These are phyloP conservation scores for Gallinago undulata DNA, from an alignment of 2,113 vertebrate species.

Conservation along the genomic window DNA sequence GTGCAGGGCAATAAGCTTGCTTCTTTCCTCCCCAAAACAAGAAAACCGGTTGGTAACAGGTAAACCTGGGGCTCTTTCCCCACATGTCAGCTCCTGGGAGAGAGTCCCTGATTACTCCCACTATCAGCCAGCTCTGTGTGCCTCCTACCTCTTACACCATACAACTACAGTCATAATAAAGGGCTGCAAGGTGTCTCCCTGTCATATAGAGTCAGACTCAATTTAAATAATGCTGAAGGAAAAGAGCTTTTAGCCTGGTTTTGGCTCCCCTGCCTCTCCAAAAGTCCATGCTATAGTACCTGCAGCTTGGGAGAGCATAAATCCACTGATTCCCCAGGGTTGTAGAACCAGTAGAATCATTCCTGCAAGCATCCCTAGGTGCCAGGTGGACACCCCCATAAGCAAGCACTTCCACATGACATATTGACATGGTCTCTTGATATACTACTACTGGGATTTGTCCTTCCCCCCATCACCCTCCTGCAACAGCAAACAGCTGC, in stretches of 20 bases:
- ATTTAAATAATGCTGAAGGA: neutral
- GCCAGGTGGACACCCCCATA: neutral
- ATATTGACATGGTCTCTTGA: neutral
- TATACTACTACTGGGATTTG: neutral
- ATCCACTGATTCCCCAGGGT: neutral
- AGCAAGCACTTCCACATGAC: neutral
- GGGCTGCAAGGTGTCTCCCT: neutral
- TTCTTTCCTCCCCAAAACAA: neutral
- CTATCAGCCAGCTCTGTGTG: neutral
- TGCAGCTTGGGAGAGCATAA: neutral
- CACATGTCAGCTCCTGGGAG: neutral
- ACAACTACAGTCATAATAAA: neutral
- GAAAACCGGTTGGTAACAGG: neutral
- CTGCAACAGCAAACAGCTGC: constrained; percentile 41
- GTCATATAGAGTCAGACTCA: fast-evolving
- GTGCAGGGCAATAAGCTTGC: neutral
- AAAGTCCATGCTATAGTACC: neutral
- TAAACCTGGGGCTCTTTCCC: neutral
- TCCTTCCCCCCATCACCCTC: neutral
- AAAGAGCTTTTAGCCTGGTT: neutral
- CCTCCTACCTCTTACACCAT: neutral
- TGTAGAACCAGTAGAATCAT: neutral
- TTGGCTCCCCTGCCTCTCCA: neutral
- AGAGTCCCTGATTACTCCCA: neutral
- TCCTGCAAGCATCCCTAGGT: fast-evolving